Conservation (phyloP, 2,113 vertebrate genomes). For the Phrynosoma platyrhinos region DNA sequence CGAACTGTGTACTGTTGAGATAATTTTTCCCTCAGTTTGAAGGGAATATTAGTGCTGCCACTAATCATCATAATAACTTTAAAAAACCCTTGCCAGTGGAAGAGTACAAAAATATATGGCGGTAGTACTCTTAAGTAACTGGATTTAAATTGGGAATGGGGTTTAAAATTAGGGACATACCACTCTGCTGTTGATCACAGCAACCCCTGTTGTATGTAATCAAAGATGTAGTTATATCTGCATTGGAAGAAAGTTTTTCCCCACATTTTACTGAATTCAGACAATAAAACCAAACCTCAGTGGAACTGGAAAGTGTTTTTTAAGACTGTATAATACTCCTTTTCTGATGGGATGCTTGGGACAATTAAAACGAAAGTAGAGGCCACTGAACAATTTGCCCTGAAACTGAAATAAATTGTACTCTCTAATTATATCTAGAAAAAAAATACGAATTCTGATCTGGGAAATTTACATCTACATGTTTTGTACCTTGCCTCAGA, state of each 20-base stretch:
- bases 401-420: not conserved
- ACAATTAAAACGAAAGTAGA: not conserved
- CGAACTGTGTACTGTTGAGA: conserved; percentile 36
- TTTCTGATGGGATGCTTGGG: not conserved
- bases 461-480: not conserved
- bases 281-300: not conserved
- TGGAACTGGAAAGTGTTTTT: not conserved
- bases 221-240: conserved; percentile 20
- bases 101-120: conserved; percentile 45
- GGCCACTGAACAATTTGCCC: not conserved
- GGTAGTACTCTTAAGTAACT: not conserved
- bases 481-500: too few species aligned
- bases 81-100: conserved; percentile 16
- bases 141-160: conserved; percentile 32
- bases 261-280: not conserved
- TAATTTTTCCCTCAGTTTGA: conserved; percentile 18
- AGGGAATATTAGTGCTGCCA: conserved; percentile 2
- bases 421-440: not conserved
- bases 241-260: not conserved
- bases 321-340: not conserved
- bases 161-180: conserved; percentile 7
- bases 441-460: not conserved
- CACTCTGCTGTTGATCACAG: conserved; percentile 14
- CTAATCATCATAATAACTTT: not conserved
- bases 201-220: not conserved